phyloP scores from a whole-genome alignment of 2,888 invertebrate genomes.

The Thereva unica region DNA sequence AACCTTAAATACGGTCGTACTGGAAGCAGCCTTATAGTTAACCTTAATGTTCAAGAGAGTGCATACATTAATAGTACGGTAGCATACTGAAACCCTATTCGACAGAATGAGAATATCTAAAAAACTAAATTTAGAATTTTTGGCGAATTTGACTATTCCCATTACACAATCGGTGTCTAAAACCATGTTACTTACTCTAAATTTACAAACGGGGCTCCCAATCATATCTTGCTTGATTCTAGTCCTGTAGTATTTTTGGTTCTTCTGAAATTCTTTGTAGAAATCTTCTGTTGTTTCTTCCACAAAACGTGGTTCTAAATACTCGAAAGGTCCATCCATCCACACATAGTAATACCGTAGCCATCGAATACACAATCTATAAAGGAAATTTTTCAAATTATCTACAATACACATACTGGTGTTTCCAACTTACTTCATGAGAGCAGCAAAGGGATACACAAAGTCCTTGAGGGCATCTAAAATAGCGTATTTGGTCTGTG shows the following conservation, averaged over 20 bases:
- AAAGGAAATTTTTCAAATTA: constrained; percentile 1
- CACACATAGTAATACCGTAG: constrained; percentile 81
- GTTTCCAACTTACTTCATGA: constrained; percentile 67
- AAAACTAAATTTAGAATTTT: too few species aligned
- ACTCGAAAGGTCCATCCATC: constrained; percentile 92
- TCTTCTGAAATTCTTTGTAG: constrained; percentile 76
- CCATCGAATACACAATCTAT: constrained; percentile 69
- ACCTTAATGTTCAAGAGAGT: too few species aligned
- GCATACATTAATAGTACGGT: too few species aligned
- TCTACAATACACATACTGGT: not conserved
- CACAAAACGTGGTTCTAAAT: constrained; percentile 75
- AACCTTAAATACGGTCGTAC: too few species aligned
- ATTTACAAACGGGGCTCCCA: constrained; percentile 62
- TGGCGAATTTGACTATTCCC: too few species aligned
- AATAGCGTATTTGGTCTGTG: constrained; percentile 73
- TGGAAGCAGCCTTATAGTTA: too few species aligned
- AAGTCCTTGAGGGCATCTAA: constrained; percentile 77
- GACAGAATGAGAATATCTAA: too few species aligned
- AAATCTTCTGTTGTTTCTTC: constrained; percentile 81
- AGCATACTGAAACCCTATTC: too few species aligned
- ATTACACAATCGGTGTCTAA: constrained; percentile 48
- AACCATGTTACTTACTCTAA: constrained; percentile 48
- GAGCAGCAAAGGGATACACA: constrained; percentile 70
- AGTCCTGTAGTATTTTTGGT: constrained; percentile 75
- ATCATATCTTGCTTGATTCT: constrained; percentile 77